Percentiles rank a stretch among this genome's conserved stretches.
These are phyloP conservation scores for Drosophila mauritiana DNA, from an alignment of 1,140 invertebrate genomes.

Conservation along the genomic window DNA sequence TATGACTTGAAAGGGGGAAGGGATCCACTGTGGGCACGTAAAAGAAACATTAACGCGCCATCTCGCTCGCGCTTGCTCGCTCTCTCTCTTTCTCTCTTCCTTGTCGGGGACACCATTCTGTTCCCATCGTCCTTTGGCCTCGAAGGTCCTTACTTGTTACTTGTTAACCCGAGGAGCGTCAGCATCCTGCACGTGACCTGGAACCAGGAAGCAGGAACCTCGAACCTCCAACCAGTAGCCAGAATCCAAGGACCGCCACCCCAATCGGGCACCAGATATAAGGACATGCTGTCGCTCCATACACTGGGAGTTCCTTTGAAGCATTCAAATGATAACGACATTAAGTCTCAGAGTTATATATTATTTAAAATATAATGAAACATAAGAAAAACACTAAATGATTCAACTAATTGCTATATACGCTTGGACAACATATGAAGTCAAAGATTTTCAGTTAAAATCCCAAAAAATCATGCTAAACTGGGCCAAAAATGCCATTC, in stretches of 20 bases:
- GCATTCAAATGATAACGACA: too few relatives aligned
- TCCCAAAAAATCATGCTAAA: background rate
- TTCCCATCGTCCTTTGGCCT: background rate
- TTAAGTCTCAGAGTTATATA: too few relatives aligned
- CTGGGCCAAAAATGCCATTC: background rate
- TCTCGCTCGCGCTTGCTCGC: background rate
- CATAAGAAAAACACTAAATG: too few relatives aligned
- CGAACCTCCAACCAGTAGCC: background rate
- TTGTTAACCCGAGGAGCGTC: constrained; percentile 66
- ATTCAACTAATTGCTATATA: too few relatives aligned
- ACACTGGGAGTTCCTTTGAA: background rate
- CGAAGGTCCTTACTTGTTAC: constrained; percentile 30
- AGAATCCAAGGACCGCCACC: background rate
- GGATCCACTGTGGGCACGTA: constrained; percentile 55
- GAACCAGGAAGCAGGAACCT: constrained; percentile 14
- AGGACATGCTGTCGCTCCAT: background rate
- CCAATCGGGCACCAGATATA: background rate
- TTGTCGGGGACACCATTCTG: background rate
- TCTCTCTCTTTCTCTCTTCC: background rate
- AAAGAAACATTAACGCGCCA: constrained; percentile 78
- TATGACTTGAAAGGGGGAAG: background rate
- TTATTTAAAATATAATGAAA: too few relatives aligned
- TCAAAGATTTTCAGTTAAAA: too few relatives aligned
- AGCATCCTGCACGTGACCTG: constrained; percentile 63
- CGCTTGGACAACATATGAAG: too few relatives aligned